A percentile compares a stretch with the other conserved stretches of the same genome.
phyloP scores from a whole-genome alignment of 2,888 invertebrate genomes.

The Cerceris rybyensis region DNA sequence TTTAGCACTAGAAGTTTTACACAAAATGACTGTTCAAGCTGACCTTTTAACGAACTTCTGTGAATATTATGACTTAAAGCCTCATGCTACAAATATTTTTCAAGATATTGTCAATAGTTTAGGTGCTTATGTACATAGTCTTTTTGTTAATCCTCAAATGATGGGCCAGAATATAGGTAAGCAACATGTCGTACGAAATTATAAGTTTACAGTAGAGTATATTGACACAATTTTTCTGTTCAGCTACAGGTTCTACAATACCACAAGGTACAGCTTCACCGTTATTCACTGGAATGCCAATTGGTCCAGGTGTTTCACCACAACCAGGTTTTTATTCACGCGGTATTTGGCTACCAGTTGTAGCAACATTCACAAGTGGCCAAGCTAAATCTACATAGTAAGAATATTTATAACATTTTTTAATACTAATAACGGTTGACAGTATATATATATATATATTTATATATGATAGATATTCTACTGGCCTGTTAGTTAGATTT shows the following conservation, averaged over 20 bases:
- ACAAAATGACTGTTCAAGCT: constrained; percentile 95
- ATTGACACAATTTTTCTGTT: constrained; percentile 13
- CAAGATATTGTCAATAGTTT: constrained; percentile 97
- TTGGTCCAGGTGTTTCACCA: constrained; percentile 91
- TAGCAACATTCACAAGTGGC: constrained; percentile 92
- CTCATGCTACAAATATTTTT: constrained; percentile 95
- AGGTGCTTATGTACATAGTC: constrained; percentile 96
- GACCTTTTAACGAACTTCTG: constrained; percentile 95
- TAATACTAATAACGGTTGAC: background rate
- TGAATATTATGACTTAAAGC: constrained; percentile 96
- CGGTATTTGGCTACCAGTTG: constrained; percentile 95
- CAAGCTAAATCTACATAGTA: constrained; percentile 95
- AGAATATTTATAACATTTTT: constrained; percentile 80
- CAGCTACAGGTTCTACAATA: constrained; percentile 74
- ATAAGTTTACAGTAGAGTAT: background rate
- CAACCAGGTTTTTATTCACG: constrained; percentile 96
- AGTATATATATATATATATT: too few species aligned
- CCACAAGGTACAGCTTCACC: constrained; percentile 86
- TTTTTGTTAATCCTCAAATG: constrained; percentile 90
- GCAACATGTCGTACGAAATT: background rate
- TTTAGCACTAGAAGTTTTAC: constrained; percentile 96
- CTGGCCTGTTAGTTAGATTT: too few species aligned
- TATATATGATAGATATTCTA: too few species aligned
- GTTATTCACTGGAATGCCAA: constrained; percentile 86
- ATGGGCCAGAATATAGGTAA: constrained; percentile 82